Base-by-base conservation (phyloP, 2,888 invertebrate species). In the Drosophila flavopinicola region DNA sequence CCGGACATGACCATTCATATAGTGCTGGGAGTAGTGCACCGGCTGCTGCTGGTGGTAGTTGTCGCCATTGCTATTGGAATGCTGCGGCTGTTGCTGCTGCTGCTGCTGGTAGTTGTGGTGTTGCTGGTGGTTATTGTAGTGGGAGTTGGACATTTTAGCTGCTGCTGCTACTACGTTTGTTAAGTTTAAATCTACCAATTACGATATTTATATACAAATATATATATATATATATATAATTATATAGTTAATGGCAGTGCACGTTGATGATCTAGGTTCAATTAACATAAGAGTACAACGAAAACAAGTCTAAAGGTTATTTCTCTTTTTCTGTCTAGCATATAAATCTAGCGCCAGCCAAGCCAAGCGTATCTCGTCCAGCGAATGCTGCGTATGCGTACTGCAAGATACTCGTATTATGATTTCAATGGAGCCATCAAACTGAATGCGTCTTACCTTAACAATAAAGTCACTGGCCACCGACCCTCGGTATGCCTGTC, bases 1-100 rank as follows among this genome's bases (percentile, higher is more conserved):
- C 49, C 89, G 86, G 25, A 72, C 76, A 37, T 90, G 88, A 2
- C 92, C 92, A 85, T 93, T 93, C 68, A 90, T 90, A 71, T 91
- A 89, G 52, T 85, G 71, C 52, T 78, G 79, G 1, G 70, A 57
- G 29, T 72, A 78, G 11, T 82, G 82, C 9, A 78, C 75, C 35
- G 76, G 67, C 64, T 85, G 82, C 56, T 79, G 78, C 30, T 83
- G 69, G 27, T 80, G 85, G 24, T 77, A 76, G 5, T 85, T 44
- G 20, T 86, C 80, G 4, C 83, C 83, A 38, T 85, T 85, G 66
- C 51, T 79, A 27, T 63, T 75, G 32, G 78, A 66, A 41, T 78
- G 76, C 38, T 70, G 80, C 56, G 60, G 61, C 56, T 66, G 70
- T 47, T 44, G 44, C 44, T 69, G 84, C 39, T 79, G 82, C 47